Evolutionary conservation across 2,888 invertebrate genomes (phyloP).

Genomic region (Arge pagana): DNA sequence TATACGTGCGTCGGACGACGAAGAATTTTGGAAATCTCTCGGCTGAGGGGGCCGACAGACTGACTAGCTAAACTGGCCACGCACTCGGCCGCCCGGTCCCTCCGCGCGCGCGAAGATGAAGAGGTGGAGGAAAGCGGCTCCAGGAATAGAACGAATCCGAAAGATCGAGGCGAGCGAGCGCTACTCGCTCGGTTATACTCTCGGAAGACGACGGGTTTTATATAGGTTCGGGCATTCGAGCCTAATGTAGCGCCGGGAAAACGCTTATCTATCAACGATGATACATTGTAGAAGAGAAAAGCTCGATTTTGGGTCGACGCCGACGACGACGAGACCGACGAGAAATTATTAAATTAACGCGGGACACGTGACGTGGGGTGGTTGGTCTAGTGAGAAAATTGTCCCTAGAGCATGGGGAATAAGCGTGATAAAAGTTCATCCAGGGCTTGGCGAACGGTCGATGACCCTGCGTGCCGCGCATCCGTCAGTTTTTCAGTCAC

Average conservation of each 20-base stretch:
- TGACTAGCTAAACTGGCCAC: slow-evolving; percentile 40
- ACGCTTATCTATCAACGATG: slow-evolving; percentile 10
- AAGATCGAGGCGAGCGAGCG: slow-evolving; percentile 30
- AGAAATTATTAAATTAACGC: no score
- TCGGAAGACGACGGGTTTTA: slow-evolving; percentile 31
- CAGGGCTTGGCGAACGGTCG: no score
- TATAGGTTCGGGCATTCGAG: slow-evolving; percentile 25
- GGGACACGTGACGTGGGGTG: no score
- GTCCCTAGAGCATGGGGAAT: no score
- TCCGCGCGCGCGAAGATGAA: slow-evolving; percentile 47
- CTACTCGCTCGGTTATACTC: slow-evolving; percentile 22
- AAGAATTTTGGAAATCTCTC: slow-evolving; percentile 17
- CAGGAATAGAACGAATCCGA: slow-evolving; percentile 55
- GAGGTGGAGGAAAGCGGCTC: slow-evolving; percentile 53
- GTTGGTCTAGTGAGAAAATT: no score
- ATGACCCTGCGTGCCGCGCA: no score
- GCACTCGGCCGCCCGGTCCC: slow-evolving; percentile 38
- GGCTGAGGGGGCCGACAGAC: slow-evolving; percentile 19
- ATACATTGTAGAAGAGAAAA: no score
- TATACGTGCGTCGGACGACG: slow-evolving; percentile 19
- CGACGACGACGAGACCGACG: no score
- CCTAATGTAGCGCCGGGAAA: slow-evolving; percentile 5
- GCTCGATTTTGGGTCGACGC: no score
- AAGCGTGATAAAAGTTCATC: no score
- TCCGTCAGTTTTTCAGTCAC: no score